Base-by-base conservation (phyloP, 2,113 vertebrate species). In the Dasypus novemcinctus region DNA sequence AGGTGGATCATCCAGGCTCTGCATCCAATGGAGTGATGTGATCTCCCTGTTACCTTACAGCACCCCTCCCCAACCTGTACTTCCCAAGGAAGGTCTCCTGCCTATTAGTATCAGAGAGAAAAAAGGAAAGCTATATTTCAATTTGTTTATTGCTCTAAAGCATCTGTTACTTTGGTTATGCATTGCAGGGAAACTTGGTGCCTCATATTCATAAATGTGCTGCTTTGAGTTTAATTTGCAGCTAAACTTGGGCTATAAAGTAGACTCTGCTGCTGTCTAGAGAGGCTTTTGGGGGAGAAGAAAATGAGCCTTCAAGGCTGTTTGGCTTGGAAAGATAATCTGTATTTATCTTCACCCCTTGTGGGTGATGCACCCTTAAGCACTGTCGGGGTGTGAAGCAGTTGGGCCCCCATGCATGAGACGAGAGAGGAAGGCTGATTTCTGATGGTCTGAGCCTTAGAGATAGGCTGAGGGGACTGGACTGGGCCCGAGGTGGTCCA, bases 151-250 rank as follows among this genome's bases (percentile, higher is more conserved):
- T 82, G 94, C 95, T 83, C 86, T 11, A 79, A 81, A 96, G 91
- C 97, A 96, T 92, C 96, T 96, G 94, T 61, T 95, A 52, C 94
- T 93, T 87, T 38, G 83, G 80, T 90, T 87, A 33, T 81, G 64
- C 93, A 83, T 79, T 76, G 90, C 76, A 80, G 92, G 13, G 9
- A 90, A 95, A 88, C 79, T 52, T 79, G 75, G 90, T 74, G 66
- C 88, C 94, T 94, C n/a, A 2, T 59, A 86, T 81, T 64, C 94
- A 87, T 91, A 75, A 95, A 87, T 3, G 11, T 43, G 64, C 83
- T 38, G 78, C 71, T 95, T 81, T 81, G 90, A 84, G 96, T 80
- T 96, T 96, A 91, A 82, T 71, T 86, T 64, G 92, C 86, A 61
- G 78, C 84, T 91, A 93, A 49, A 96, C 93, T 57, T 15, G 31